Percentiles rank a stretch among this genome's conserved stretches.
These are phyloP conservation scores for Drosophila bifasciata DNA, from an alignment of 1,140 invertebrate genomes.

Conservation along the genomic window DNA sequence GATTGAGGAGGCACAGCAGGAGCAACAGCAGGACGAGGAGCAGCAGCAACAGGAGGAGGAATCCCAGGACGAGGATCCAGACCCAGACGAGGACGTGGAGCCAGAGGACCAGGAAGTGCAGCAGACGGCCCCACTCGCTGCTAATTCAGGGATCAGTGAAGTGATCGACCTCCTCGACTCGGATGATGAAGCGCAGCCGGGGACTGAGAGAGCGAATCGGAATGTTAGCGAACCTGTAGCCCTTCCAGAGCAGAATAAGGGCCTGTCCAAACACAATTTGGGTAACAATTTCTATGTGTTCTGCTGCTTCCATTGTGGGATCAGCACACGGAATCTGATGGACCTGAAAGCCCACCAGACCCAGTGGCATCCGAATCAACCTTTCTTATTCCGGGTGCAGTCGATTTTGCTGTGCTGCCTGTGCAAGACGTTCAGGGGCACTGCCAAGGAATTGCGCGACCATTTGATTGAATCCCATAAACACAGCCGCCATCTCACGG, in stretches of 20 bases:
- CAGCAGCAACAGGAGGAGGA: not conserved
- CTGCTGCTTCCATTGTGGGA: slow-evolving; percentile 46
- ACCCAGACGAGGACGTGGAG: not conserved
- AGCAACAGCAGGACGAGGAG: not conserved
- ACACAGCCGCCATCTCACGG: slow-evolving; percentile 16
- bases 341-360: slow-evolving; percentile 46
- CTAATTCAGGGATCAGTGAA: slow-evolving; percentile 1
- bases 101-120: not conserved
- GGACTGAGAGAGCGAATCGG: not conserved
- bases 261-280: not conserved
- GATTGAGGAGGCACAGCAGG: not conserved
- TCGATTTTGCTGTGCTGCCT: slow-evolving; percentile 43
- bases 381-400: slow-evolving; percentile 64
- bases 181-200: slow-evolving; percentile 41
- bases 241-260: no score
- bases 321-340: slow-evolving; percentile 18
- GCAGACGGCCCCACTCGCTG: no score
- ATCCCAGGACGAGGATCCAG: not conserved
- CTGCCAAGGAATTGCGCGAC: slow-evolving; percentile 42
- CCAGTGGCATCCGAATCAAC: slow-evolving; percentile 29
- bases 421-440: slow-evolving; percentile 43
- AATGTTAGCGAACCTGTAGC: not conserved
- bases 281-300: slow-evolving; percentile 31
- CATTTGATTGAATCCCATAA: not conserved
- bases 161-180: slow-evolving; percentile 56